Base-by-base conservation (phyloP, 2,888 invertebrate genomes). In the Zeuzera pyrina region DNA sequence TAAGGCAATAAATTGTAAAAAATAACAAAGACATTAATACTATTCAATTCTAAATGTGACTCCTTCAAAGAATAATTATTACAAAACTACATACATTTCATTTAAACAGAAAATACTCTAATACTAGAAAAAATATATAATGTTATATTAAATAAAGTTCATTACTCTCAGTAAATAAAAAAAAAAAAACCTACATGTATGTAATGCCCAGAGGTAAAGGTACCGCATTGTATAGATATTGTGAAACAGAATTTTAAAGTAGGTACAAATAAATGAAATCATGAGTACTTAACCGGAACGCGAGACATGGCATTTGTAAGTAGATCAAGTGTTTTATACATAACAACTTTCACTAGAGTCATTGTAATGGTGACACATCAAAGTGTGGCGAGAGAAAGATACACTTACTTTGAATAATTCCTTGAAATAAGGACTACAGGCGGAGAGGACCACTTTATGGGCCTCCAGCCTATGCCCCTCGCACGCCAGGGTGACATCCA, bases 361-460 rank as follows among this genome's bases (percentile, higher is more conserved):
- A 83, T 83, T 81, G 83, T 83, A 79, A 81, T 79, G 83, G 79
- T 83, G 83, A 83, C 81, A 83, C 83, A 79, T 81, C 81, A 81
- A 74, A 74, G 74, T 78, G 79, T 78, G 78, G 74, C 76, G 79
- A 78, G 78, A 72, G 74, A 81, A 79, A 79, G 77, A 79, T 72
- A 63, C 62, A 83, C 87, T 87, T 87, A 91, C 91, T 88, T 91
- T 91, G 83, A 92, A 91, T 62, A 92, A 84, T 83, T 91, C 91
- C 87, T 92, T 92, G 85, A 93, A 93, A 85, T 92, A 93, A 52
- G 93, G 92, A 81, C 92, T 93, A 85, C 93, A 93, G 50, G 93
- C 93, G 43, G 92, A 92, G 48, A 93, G 87, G 57, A 91, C 91
- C 73, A 93, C 90, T 86, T 92, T 92, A 84, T 93, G 93, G 52